Evolutionary conservation across 2,113 vertebrate species (phyloP), one percentile per base, ranked within the genome.

Genomic region (Tetrax tetrax): DNA sequence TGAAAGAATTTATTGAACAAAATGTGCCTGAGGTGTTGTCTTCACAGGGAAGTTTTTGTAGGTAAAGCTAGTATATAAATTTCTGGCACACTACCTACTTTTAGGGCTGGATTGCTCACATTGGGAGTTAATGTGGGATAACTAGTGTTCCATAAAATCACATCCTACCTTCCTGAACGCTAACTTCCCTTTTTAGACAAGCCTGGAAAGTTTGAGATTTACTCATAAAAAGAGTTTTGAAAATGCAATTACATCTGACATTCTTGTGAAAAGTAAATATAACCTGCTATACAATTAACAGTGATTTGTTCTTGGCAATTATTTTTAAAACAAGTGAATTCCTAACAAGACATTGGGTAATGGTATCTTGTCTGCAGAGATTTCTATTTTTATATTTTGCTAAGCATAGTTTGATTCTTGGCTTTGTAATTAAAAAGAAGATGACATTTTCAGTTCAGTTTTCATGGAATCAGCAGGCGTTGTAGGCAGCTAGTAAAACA

Each of bases 341-440:
- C 65, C 85, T 94, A 90, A 35, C 47, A 89, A 78, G 89, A 70
- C 41, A 45, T 86, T 51, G 83, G 72, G 75, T 96, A 95, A 91
- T 87, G 78, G 61, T 90, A 90, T 86, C 61, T 95, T 93, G 63
- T 91, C 80, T 85, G 71, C 75, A 87, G 78, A 94, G 31, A 75
- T 86, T 91, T 97, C 87, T 93, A 57, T 93, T 94, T 96, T 92
- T 97, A 53, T 22, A 31, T 91, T 89, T 87, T 63, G 31, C 43
- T 91, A 89, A 95, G 74, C 25, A 78, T 71, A 74, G 51, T 91
- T 95, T 66, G 66, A 88, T 71, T 72, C 95, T 92, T 88, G 65
- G 51, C 69, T 93, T 96, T 95, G 79, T 86, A 94, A 95, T 96
- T 96, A 93, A 91, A 93, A 86, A 78, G 64, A 78, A 92, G 51